Evolutionary conservation across 2,797 vertebrate genomes (phyloP).

Genomic region (Syndactyla subalaris): DNA sequence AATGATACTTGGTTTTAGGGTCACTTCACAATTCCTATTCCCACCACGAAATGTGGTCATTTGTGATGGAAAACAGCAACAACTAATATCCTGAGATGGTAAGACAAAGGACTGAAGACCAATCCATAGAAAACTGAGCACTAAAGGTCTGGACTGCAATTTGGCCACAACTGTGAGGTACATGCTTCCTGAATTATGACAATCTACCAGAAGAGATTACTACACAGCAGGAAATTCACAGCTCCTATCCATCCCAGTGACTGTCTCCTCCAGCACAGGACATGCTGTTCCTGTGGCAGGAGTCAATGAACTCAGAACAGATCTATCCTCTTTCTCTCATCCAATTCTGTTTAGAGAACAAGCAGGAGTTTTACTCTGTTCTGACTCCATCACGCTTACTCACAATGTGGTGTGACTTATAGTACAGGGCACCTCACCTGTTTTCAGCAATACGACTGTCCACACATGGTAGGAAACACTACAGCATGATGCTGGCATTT

Average conservation of each 20-base stretch:
- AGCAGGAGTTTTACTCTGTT: background rate
- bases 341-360: background rate
- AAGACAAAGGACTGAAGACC: background rate
- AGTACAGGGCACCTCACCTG: fast-evolving
- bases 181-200: background rate
- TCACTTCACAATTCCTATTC: background rate
- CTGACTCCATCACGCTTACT: background rate
- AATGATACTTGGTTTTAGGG: background rate
- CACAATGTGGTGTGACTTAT: background rate
- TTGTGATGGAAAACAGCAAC: background rate
- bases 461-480: background rate
- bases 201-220: background rate
- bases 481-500: background rate
- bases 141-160: background rate
- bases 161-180: background rate
- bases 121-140: background rate
- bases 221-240: background rate
- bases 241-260: background rate
- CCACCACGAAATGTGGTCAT: background rate
- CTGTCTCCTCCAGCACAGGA: background rate
- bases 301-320: background rate
- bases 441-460: background rate
- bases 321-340: background rate
- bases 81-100: background rate
- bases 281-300: background rate